phyloP scores from a whole-genome alignment of 2,888 invertebrate species.

The Erebia epiphron region DNA sequence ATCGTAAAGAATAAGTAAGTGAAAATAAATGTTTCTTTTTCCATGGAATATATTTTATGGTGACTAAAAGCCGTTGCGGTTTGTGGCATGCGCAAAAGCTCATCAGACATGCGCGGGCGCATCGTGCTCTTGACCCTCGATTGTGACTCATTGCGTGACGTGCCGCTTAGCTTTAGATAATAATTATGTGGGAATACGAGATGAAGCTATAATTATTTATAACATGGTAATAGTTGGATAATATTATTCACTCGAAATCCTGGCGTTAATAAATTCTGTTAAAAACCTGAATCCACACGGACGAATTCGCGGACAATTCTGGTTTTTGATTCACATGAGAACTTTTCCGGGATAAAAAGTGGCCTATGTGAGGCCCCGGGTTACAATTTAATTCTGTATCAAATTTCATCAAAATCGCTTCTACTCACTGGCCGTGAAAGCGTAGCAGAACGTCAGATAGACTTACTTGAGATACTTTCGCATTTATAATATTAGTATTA shows the following conservation, averaged over 20 bases:
- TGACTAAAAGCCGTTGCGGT: slow-evolving; percentile 33
- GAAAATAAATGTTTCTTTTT: neutral
- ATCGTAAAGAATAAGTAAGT: neutral
- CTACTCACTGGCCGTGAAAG: too few relatives aligned
- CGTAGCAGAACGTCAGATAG: too few relatives aligned
- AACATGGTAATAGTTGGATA: slow-evolving; percentile 22
- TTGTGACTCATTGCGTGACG: slow-evolving; percentile 58
- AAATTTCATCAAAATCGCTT: too few relatives aligned
- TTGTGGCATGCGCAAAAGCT: slow-evolving; percentile 65
- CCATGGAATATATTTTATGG: slow-evolving; percentile 8
- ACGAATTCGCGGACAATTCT: too few relatives aligned
- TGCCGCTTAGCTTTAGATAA: slow-evolving; percentile 43
- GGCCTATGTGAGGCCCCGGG: too few relatives aligned
- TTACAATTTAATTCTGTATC: too few relatives aligned
- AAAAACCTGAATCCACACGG: too few relatives aligned
- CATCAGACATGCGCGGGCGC: slow-evolving; percentile 62
- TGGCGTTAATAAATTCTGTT: slow-evolving; percentile 13
- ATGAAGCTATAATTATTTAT: slow-evolving; percentile 25
- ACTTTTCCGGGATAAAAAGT: too few relatives aligned
- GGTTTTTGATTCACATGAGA: too few relatives aligned
- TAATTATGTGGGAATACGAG: slow-evolving; percentile 46
- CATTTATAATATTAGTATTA: too few relatives aligned
- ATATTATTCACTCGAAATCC: slow-evolving; percentile 20
- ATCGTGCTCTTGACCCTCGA: slow-evolving; percentile 74
- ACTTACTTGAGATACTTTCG: too few relatives aligned